A percentile compares a stretch with the other conserved stretches of the same genome.
Conservation (phyloP, 1,140 invertebrate species). For the Oryzaephilus surinamensis region DNA sequence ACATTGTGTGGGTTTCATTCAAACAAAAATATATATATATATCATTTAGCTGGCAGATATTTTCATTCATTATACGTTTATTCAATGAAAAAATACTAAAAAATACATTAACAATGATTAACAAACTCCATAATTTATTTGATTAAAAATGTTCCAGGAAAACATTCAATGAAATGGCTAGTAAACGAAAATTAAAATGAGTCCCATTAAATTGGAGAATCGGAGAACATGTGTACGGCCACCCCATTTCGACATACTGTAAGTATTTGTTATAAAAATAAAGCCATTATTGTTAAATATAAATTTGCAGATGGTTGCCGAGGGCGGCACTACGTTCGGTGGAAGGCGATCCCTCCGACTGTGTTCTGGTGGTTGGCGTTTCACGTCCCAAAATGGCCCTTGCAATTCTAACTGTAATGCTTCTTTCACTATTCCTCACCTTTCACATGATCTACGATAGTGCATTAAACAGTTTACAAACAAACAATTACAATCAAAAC, state of each 20-base stretch:
- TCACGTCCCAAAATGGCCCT: slow-evolving; percentile 68
- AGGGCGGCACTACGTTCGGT: slow-evolving; percentile 64
- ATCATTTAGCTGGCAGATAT: too few relatives aligned
- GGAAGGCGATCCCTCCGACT: slow-evolving; percentile 66
- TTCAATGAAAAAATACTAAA: too few relatives aligned
- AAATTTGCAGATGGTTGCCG: slow-evolving; percentile 57
- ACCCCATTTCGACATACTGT: slow-evolving; percentile 33
- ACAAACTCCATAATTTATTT: too few relatives aligned
- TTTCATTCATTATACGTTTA: too few relatives aligned
- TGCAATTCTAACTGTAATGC: slow-evolving; percentile 62
- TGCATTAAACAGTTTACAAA: slow-evolving; percentile 66
- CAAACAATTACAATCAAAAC: slow-evolving; percentile 29
- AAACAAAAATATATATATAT: too few relatives aligned
- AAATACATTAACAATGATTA: too few relatives aligned
- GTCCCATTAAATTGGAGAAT: slow-evolving; percentile 17
- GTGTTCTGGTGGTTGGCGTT: slow-evolving; percentile 65
- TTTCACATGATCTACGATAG: slow-evolving; percentile 74
- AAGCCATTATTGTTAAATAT: not conserved
- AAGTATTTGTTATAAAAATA: slow-evolving; percentile 16
- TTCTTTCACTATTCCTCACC: slow-evolving; percentile 66
- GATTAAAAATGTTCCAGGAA: too few relatives aligned
- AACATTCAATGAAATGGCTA: too few relatives aligned
- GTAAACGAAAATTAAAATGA: too few relatives aligned
- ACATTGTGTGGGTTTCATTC: too few relatives aligned
- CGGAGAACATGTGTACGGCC: slow-evolving; percentile 30